Percentiles rank a stretch among this genome's conserved stretches.
Evolutionary conservation across 2,113 vertebrate species (phyloP).

Genomic region (Syngnathus floridae): DNA sequence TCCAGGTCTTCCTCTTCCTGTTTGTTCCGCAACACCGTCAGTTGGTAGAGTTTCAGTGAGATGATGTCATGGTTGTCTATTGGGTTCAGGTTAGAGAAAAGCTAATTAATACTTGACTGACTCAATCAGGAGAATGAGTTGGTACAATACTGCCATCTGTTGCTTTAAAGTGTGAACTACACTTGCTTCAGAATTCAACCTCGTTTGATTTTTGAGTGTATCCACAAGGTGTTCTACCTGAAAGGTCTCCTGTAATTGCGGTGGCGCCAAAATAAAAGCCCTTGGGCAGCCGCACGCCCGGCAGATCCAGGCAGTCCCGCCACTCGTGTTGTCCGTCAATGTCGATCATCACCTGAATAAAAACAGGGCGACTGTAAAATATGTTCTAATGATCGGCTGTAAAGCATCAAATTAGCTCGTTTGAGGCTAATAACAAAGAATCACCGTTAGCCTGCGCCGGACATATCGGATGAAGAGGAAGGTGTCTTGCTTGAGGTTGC

Average conservation of each 20-base stretch:
- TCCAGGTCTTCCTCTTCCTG: constrained; percentile 77
- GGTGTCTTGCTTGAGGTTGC: constrained; percentile 92
- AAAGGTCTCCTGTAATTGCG: constrained; percentile 89
- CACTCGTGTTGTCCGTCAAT: constrained; percentile 92
- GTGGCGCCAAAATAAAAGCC: constrained; percentile 90
- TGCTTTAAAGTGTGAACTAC: too few relatives aligned
- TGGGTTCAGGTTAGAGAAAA: constrained; percentile 1
- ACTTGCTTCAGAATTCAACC: too few relatives aligned
- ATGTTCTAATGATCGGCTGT: neutral
- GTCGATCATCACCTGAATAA: constrained; percentile 83
- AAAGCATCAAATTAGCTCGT: neutral
- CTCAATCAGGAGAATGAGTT: too few relatives aligned
- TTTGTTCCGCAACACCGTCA: constrained; percentile 79
- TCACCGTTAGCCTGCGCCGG: constrained; percentile 89
- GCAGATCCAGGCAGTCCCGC: constrained; percentile 90
- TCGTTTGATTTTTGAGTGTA: too few relatives aligned
- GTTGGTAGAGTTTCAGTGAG: constrained; percentile 90
- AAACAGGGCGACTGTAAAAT: neutral
- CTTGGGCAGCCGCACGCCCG: constrained; percentile 79
- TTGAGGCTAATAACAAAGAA: neutral
- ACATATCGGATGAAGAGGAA: constrained; percentile 94
- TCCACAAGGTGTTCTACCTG: constrained; percentile 67
- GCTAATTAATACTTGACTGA: neutral
- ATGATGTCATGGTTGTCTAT: constrained; percentile 93
- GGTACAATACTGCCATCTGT: too few relatives aligned